These are phyloP conservation scores for Teleogryllus occipitalis DNA, from an alignment of 1,140 invertebrate species.

Conservation along the genomic window DNA sequence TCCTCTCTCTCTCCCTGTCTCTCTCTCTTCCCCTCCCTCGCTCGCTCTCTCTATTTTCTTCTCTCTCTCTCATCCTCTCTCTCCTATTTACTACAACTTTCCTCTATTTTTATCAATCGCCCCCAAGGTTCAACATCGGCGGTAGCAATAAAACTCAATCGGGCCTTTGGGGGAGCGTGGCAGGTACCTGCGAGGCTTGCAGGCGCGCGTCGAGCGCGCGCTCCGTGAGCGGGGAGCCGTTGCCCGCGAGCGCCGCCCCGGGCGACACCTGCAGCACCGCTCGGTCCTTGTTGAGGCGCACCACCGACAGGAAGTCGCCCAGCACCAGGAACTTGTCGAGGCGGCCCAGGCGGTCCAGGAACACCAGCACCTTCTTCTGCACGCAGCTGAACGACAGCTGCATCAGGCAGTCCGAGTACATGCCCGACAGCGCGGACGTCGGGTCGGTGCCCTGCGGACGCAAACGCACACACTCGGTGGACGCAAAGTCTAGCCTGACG, in stretches of 20 bases:
- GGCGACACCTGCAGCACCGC: constrained; percentile 1
- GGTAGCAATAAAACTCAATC: too few species aligned
- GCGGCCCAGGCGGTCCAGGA: constrained; percentile 27
- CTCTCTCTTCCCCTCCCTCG: too few species aligned
- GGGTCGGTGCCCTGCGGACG: constrained; percentile 14
- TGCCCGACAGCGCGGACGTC: constrained; percentile 22
- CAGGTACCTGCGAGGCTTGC: not conserved
- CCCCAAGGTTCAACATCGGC: too few species aligned
- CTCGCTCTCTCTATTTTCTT: too few species aligned
- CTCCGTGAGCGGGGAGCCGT: constrained; percentile 26
- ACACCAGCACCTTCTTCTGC: constrained; percentile 28
- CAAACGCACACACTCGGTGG: too few species aligned
- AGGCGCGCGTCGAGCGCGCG: constrained; percentile 25
- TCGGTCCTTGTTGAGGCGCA: constrained; percentile 26
- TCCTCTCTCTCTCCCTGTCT: too few species aligned
- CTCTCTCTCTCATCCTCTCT: too few species aligned
- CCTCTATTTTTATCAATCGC: too few species aligned
- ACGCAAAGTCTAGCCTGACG: too few species aligned
- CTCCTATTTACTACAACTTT: too few species aligned
- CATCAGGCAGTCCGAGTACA: constrained; percentile 28
- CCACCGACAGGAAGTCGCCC: constrained; percentile 27
- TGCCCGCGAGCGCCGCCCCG: not conserved
- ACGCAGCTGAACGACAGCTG: constrained; percentile 28
- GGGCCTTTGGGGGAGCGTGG: too few species aligned
- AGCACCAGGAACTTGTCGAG: constrained; percentile 26